A percentile compares a stretch with the other conserved stretches of the same genome.
Evolutionary conservation across 2,113 vertebrate species (phyloP).

Genomic region (Pangasianodon gigas): DNA sequence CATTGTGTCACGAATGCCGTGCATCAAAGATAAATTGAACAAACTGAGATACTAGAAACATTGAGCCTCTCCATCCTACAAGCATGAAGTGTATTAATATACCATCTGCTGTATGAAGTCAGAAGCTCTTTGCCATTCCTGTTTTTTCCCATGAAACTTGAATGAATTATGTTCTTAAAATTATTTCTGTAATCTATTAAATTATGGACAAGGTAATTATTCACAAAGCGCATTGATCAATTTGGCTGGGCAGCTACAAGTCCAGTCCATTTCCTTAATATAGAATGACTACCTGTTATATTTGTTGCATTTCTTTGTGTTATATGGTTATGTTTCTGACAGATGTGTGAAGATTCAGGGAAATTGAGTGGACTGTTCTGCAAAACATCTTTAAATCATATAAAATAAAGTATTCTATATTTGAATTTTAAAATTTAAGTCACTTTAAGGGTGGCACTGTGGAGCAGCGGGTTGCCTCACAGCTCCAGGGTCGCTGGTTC

Average conservation of each 20-base stretch:
- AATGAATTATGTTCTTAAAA: neutral
- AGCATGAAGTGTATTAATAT: neutral
- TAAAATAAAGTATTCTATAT: neutral
- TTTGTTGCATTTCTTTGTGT: neutral
- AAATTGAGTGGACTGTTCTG: neutral
- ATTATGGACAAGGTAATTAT: neutral
- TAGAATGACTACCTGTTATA: no score
- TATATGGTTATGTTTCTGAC: neutral
- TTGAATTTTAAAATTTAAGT: neutral
- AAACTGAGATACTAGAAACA: conserved; percentile 5
- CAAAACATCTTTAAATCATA: neutral
- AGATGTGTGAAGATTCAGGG: neutral
- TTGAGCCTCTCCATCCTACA: neutral
- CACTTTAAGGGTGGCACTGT: neutral
- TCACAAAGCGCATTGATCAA: neutral
- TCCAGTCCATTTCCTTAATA: neutral
- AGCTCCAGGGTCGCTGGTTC: neutral
- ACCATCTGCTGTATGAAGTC: conserved; percentile 29
- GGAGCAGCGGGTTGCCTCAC: neutral
- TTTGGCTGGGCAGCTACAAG: neutral
- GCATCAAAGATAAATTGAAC: conserved; percentile 3
- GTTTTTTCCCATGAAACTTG: no score
- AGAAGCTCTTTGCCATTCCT: neutral
- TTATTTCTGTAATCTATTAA: neutral
- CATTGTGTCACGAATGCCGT: conserved; percentile 29